Evolutionary conservation across 2,797 vertebrate genomes (phyloP), one percentile per base, ranked within the genome.

Genomic region (Gorsachius magnificus): DNA sequence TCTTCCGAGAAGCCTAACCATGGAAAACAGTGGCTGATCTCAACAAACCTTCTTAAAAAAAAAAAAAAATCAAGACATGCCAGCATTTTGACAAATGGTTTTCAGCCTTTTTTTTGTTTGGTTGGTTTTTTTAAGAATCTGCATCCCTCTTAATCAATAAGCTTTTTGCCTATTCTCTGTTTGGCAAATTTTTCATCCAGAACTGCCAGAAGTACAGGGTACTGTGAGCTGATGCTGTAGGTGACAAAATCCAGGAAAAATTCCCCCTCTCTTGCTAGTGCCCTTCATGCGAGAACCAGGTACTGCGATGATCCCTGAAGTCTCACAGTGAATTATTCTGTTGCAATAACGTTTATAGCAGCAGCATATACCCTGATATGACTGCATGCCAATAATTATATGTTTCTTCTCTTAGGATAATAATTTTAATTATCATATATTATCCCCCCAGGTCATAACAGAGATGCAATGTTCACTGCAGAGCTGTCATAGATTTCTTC

Each of bases 401-500:
- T 1, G 2, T 92, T 95, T 91, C 35, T 93, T 85, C 63, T 68
- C 63, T 88, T 86, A 79, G 33, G 77, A 60, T 86, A 93, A 95
- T 54, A 80, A 72, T 86, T 86, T 86, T 92, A 92, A 92, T 97
- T 75, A 75, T 57, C 66, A 61, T 82, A 29, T 65, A 57, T 95
- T 95, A 94, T 87, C 21, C 7, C 61, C 43, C 4, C 15, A 60
- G 33, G 60, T 82, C 58, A 69, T 85, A 83, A 87, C 29, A 83
- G 76, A 84, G 60, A 54, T 46, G 19, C 38, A 75, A 21, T 2
- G 1, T 72, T 85, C 61, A 46, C 53, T 76, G 48, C 45, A 70
- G 60, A 66, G 53, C 21, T 89, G 41, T 76, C 53, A 61, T 77
- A 83, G 74, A 90, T 87, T 91, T 82, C 71, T 88, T 88, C 54